Base-by-base conservation (phyloP, 2,888 invertebrate species). In the Balanococcus diminutus region DNA sequence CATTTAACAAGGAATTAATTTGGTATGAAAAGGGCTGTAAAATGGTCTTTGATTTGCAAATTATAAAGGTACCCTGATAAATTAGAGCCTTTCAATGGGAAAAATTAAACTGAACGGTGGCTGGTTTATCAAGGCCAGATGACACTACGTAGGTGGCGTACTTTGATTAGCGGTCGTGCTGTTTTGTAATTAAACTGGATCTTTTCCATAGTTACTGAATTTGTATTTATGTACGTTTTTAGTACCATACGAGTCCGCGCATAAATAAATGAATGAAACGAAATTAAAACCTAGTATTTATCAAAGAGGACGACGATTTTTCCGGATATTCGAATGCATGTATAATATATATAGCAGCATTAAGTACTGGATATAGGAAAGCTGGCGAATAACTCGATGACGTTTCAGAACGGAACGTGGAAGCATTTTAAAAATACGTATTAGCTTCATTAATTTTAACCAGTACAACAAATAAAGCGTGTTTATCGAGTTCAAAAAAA, bases 21-120 rank as follows among this genome's bases (percentile, higher is more conserved):
- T 9, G 25, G 61, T 67, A 67, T 67, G 61, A 67, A 67, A 67
- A 67, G 61, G 61, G 11, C 61, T 67, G 61, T 28, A 67, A 67
- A 67, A 67, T 67, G 61, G 61, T 67, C 61, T 67, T 67, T 67
- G 61, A 67, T 67, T 67, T 67, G 61, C 61, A 67, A 67, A 67
- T 67, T 67, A 67, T 67, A 67, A 67, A 67, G 61, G 61, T 67
- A 28, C 61, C 61, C 61, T 67, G 61, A 25, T 67, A 67, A 67
- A 67, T 67, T 67, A 25, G 28, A 67, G 61, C 61, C 28, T 67
- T 67, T 67, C 61, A 67, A 67, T 67, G 28, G 61, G 25, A 67
- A 67, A 67, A 67, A 67, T 67, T 67, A 67, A 67, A 67, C 61
- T 8, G 61, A 67, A 67, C 11, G 61, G 61, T 67, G 61, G 2